Evolutionary conservation across 2,888 invertebrate genomes (phyloP), one percentile per base, ranked within the genome.

Genomic region (Mimachlamys varia): DNA sequence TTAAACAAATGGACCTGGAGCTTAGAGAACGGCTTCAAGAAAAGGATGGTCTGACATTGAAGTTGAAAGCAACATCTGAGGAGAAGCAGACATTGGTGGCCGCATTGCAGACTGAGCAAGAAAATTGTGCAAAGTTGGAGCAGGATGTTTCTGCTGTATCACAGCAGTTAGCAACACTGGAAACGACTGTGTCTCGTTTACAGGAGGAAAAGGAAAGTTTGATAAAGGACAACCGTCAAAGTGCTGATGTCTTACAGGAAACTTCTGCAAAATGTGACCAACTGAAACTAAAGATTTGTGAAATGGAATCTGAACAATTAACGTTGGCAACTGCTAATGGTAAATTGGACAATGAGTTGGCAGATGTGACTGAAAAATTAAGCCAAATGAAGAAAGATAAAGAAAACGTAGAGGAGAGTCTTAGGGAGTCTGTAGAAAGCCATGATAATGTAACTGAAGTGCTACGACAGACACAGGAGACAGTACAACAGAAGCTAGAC

Each of bases 21-120:
- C 44, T 91, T 38, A 92, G 92, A 89, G 92, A 91, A 88, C 92
- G 92, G 88, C 88, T 92, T 12, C 49, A 92, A 15, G 92, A 92
- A 50, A 90, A 93, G 87, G 90, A 89, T 90, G 92, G 92, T 49
- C 92, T 92, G 92, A 91, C 91, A 12, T 62, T 91, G 62, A 92
- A 93, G 89, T 88, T 92, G 49, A 92, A 89, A 89, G 89, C 87
- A 22, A 88, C 89, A 33, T 89, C 88, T 91, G 92, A 92, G 88
- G 89, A 90, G 44, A 92, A 92, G 89, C 88, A 90, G 76, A 27
- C 76, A 0, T 33, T 76, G 22, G 13, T 33, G 17, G 12, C 27
- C 76, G 27, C 33, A 22, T 76, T 76, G 27, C 33, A 76, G 12
- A 33, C 19, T 7, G 27, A 76, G 22, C 27, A 76, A 76, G 76